These are phyloP conservation scores for Mythimna pallens DNA, from an alignment of 2,888 invertebrate genomes.

Conservation along the genomic window DNA sequence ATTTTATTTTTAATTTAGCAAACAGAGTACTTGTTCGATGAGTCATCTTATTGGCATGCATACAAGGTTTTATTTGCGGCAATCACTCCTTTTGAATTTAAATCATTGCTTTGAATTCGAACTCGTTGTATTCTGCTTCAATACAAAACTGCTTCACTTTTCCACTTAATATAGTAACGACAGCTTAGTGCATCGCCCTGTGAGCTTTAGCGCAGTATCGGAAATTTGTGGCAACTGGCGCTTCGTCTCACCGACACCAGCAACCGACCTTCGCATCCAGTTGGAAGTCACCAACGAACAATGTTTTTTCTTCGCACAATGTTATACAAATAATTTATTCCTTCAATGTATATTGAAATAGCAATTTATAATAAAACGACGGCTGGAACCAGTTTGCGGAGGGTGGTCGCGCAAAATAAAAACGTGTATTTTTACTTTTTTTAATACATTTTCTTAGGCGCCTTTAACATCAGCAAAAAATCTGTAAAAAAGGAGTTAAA, in stretches of 20 bases:
- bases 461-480: constrained; percentile 36
- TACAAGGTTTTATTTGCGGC: constrained; percentile 33
- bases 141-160: constrained; percentile 22
- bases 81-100: constrained; percentile 35
- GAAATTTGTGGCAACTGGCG: constrained; percentile 31
- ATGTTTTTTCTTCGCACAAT: constrained; percentile 53
- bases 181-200: neutral
- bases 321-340: constrained; percentile 65
- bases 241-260: constrained; percentile 42
- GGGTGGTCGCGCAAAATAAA: constrained; percentile 62
- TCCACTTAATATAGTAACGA: neutral
- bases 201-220: constrained; percentile 29
- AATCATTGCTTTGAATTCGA: constrained; percentile 23
- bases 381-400: constrained; percentile 56
- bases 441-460: constrained; percentile 51
- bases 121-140: constrained; percentile 18
- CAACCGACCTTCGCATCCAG: constrained; percentile 66
- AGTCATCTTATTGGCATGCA: constrained; percentile 36
- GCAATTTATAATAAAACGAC: constrained; percentile 61
- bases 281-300: constrained; percentile 56
- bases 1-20: constrained; percentile 2
- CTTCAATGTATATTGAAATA: constrained; percentile 64
- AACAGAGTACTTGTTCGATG: constrained; percentile 11
- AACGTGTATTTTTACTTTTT: constrained; percentile 51
- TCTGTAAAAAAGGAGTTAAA: constrained; percentile 29